phyloP scores from a whole-genome alignment of 1,140 invertebrate species.

The Gonioctena quinquepunctata region DNA sequence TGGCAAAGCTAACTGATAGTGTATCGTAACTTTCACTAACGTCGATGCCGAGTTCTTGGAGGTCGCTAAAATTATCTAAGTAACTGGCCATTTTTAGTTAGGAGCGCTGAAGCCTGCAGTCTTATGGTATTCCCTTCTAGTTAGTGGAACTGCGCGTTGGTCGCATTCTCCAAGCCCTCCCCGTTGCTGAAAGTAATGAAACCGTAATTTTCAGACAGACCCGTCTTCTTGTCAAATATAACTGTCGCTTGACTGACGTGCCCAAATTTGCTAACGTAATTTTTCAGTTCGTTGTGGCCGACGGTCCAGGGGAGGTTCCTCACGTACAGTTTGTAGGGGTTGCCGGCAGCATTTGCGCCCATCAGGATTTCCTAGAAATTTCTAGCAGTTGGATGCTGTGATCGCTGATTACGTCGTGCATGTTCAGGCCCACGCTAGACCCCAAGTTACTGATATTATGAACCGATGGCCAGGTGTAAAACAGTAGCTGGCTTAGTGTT shows the following conservation, averaged over 20 bases:
- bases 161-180: slow-evolving; percentile 63
- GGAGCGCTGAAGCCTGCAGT: slow-evolving; percentile 58
- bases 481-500: slow-evolving; percentile 88
- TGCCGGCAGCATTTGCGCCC: slow-evolving; percentile 58
- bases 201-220: slow-evolving; percentile 74
- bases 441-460: slow-evolving; percentile 77
- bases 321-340: slow-evolving; percentile 68
- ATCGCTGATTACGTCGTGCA: slow-evolving; percentile 80
- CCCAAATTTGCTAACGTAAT: slow-evolving; percentile 80
- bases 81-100: slow-evolving; percentile 57
- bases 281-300: slow-evolving; percentile 68
- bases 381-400: slow-evolving; percentile 86
- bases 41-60: slow-evolving; percentile 60
- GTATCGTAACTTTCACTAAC: slow-evolving; percentile 50
- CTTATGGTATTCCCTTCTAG: slow-evolving; percentile 70
- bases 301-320: slow-evolving; percentile 80
- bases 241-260: slow-evolving; percentile 66
- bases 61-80: slow-evolving; percentile 59
- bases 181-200: slow-evolving; percentile 69
- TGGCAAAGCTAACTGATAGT: slow-evolving; percentile 61
- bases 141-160: slow-evolving; percentile 64
- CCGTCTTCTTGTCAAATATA: slow-evolving; percentile 74
- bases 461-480: slow-evolving; percentile 92
- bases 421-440: slow-evolving; percentile 73
- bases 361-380: slow-evolving; percentile 60